Evolutionary conservation across 2,888 invertebrate genomes (phyloP), one percentile per base, ranked within the genome.

Genomic region (Panopea generosa): DNA sequence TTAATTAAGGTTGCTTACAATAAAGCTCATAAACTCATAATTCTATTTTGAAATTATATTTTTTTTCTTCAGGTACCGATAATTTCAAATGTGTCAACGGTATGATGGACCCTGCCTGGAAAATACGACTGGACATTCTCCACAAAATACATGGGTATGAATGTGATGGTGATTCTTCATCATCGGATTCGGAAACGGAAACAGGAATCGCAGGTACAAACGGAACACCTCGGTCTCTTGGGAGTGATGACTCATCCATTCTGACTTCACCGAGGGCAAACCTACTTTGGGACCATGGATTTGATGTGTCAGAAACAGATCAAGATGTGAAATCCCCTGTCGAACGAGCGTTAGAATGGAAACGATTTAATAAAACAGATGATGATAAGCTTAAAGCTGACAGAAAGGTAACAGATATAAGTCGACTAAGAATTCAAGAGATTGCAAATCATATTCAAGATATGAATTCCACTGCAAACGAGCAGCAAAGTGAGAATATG

Each of bases 361-460:
- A 63, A 45, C 27, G 52, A 27, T 71, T 73, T 40, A 68, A 70
- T 38, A 69, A 65, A 73, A 80, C 76, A 29, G 76, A 76, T 27
- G 80, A 80, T 50, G 80, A 80, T 29, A 80, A 80, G 50, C 29
- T 80, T 2, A 53, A 57, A n/a, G 76, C 62, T 24, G 76, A 80
- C 55, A 61, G 45, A 45, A 43, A 16, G 26, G 6, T 11, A 33
- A 11, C 33, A 33, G 11, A 33, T 11, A 11, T 7, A 33, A 33
- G 11, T 11, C 4, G 60, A 29, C 24, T 43, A n/a, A 69, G 55
- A 61, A 43, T 27, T 38, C 29, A 69, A 45, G 65, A 55, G 24
- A 27, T 45, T 20, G 18, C 55, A 9, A 24, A 22, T 29, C 40
- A 26, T 43, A 33, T 33, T 7, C 33, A 33, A 33, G 11, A 33